These are phyloP conservation scores for Aphis gossypii DNA, from an alignment of 1,140 invertebrate species.

Conservation along the genomic window DNA sequence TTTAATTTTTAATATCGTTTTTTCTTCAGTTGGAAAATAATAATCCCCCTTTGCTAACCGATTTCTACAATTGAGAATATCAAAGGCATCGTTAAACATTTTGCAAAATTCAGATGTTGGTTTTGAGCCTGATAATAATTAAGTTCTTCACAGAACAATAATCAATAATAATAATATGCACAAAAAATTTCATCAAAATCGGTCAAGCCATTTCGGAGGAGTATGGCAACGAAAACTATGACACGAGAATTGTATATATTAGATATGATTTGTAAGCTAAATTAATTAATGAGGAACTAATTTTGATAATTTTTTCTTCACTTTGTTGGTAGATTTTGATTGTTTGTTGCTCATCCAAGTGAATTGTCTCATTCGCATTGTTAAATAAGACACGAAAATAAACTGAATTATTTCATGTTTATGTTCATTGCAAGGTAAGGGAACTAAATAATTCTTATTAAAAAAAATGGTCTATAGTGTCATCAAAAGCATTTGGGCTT, in stretches of 20 bases:
- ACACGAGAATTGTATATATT: too few relatives aligned
- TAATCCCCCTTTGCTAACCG: neutral
- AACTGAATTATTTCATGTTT: neutral
- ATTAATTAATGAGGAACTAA: neutral
- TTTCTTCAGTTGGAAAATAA: neutral
- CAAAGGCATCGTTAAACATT: neutral
- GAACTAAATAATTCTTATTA: neutral
- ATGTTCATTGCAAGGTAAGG: neutral
- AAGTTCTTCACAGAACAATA: neutral
- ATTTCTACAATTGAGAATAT: neutral
- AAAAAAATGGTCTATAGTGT: neutral
- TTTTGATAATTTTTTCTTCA: neutral
- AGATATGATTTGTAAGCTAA: too few relatives aligned
- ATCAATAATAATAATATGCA: too few relatives aligned
- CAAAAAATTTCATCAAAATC: too few relatives aligned
- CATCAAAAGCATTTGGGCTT: neutral
- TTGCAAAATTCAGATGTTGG: neutral
- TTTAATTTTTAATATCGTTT: neutral
- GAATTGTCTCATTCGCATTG: neutral
- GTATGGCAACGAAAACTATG: too few relatives aligned
- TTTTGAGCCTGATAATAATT: neutral
- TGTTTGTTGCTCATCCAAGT: neutral
- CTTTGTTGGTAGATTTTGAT: neutral
- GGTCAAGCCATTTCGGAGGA: too few relatives aligned
- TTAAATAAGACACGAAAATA: neutral